A percentile compares a stretch with the other conserved stretches of the same genome.
These are phyloP conservation scores for Platycheirus rosarum DNA, from an alignment of 2,888 invertebrate genomes.

Conservation along the genomic window DNA sequence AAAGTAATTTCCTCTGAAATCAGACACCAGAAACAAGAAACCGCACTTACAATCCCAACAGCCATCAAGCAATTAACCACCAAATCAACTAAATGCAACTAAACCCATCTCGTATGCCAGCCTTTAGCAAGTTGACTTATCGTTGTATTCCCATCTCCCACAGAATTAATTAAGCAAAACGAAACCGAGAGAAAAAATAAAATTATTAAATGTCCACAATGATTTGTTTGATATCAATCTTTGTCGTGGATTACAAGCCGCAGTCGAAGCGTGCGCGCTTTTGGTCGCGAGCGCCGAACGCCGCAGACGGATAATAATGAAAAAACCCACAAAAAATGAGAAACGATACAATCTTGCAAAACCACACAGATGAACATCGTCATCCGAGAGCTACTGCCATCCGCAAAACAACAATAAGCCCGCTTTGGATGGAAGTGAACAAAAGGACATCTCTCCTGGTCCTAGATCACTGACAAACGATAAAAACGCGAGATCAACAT, in stretches of 20 bases:
- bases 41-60: slow-evolving; percentile 31
- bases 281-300: slow-evolving; percentile 49
- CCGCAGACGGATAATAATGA: slow-evolving; percentile 56
- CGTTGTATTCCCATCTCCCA: slow-evolving; percentile 40
- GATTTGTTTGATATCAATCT: slow-evolving; percentile 73
- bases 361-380: slow-evolving; percentile 71
- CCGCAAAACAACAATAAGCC: slow-evolving; percentile 38
- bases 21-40: slow-evolving; percentile 68
- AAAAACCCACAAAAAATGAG: slow-evolving; percentile 41
- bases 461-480: slow-evolving; percentile 69
- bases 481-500: slow-evolving; percentile 68
- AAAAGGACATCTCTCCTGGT: slow-evolving; percentile 55
- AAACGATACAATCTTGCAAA: slow-evolving; percentile 71
- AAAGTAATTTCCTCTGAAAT: slow-evolving; percentile 44
- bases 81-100: slow-evolving; percentile 55
- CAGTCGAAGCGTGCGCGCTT: slow-evolving; percentile 27
- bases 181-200: slow-evolving; percentile 35
- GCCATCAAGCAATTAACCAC: slow-evolving; percentile 64
- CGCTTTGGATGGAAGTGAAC: slow-evolving; percentile 31
- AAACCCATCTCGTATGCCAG: slow-evolving; percentile 28
- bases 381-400: slow-evolving; percentile 57
- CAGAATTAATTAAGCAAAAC: slow-evolving; percentile 71
- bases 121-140: neutral
- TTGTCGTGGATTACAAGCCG: slow-evolving; percentile 35
- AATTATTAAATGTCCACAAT: slow-evolving; percentile 72